Base-by-base conservation (phyloP, 1,140 invertebrate genomes). In the Drosophila paulistorum region DNA sequence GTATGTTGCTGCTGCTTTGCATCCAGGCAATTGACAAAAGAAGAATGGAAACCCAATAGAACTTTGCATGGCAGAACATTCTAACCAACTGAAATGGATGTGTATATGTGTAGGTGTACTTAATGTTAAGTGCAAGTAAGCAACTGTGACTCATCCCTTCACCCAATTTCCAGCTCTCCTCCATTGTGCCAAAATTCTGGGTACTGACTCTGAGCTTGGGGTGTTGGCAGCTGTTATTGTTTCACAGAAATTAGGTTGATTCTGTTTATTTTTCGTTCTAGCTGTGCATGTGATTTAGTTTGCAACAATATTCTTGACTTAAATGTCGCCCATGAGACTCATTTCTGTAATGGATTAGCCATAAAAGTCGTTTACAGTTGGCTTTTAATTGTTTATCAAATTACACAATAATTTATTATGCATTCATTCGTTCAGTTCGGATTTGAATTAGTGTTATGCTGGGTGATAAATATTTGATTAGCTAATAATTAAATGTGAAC, bases 181-280 rank as follows among this genome's bases (percentile, higher is more conserved):
- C 9, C 6, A 30, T 30, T 30, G 30, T 30, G 30, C 2, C 42
- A 17, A 20, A 45, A 13, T 30, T 55, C 7, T 64, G 45, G 14
- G 37, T 57, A 54, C 42, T 48, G n/a, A 14, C 13, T 20, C 14
- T 48, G 14, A 20, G 14, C 9, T 23, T 37, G 45, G 45, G 17
- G 45, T 20, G 45, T 51, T 51, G 45, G 9, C 70, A 74, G 71
- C 63, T 74, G 72, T 59, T 59, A 37, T 20, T 59, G 57, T 37
- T 59, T 37, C 10, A 9, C 14, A 20, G 35, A 59, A 57, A 57
- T 30, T 37, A 59, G 57, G 33, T 37, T 7, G 17, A 23, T 51
- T 59, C n/a, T 59, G 55, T 58, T 58, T 35, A 58, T 58, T 58
- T 58, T 14, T 23, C 23, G 45, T 23, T 51, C 7, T 23, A 3